Base-by-base conservation (phyloP, 2,888 invertebrate genomes). In the Helicoverpa assulta region DNA sequence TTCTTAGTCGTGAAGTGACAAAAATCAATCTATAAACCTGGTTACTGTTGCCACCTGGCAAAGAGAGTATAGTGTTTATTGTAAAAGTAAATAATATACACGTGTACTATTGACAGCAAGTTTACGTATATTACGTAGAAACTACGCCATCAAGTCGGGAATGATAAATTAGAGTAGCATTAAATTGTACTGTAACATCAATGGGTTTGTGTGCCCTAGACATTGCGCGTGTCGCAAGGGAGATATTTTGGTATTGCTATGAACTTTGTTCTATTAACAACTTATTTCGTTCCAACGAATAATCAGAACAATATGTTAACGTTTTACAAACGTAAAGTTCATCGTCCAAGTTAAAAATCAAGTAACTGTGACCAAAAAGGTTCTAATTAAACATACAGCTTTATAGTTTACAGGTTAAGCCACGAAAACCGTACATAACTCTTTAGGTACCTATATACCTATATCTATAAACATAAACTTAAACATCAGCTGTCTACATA, bases 71-170 rank as follows among this genome's bases (percentile, higher is more conserved):
- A 19, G 52, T 51, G 33, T 53, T 2, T 59, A 62, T 52, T 50
- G 53, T 4, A 47, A 70, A 58, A 8, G 57, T 55, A 70, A 75
- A 76, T 65, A 76, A 61, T 61, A 59, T 62, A 60, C 52, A 65
- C 58, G n/a, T 37, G 61, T 70, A 54, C 51, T 47, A 52, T 29
- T 26, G n/a, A 29, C 18, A 0, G 0, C 14, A 61, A 14, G 16
- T 53, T 26, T 16, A 43, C 14, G 33, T 70, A 29, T 52, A 18
- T 7, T 19, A n/a, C 14, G 52, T 66, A 60, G 59, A 53, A 8
- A 19, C 40, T n/a, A 62, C 55, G 58, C 2, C 40, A 37, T 29
- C 16, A 52, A 64, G 67, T 76, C 77, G 73, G 26, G 61, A 67
- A 40, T 26, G 3, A 1, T 3, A 62, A 76, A 77, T 76, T 76